Conservation (phyloP, 2,888 invertebrate species). For the Acrocera orbiculus region DNA sequence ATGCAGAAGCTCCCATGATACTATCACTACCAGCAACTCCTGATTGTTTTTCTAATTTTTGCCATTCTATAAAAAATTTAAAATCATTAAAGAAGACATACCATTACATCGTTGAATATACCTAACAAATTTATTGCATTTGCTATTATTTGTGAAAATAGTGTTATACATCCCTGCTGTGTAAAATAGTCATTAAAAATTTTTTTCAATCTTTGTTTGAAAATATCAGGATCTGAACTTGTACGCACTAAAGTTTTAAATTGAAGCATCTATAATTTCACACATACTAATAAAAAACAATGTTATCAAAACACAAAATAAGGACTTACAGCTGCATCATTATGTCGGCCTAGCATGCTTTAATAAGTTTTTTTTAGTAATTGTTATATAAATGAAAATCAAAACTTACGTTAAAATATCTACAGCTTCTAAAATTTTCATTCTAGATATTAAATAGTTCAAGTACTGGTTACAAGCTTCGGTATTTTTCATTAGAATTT, state of each 20-base stretch:
- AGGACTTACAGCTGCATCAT: conserved; percentile 48
- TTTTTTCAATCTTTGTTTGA: conserved; percentile 32
- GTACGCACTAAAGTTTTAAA: conserved; percentile 25
- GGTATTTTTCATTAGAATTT: conserved; percentile 48
- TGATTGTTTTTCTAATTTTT: conserved; percentile 10
- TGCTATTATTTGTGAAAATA: conserved; percentile 31
- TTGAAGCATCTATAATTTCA: conserved; percentile 24
- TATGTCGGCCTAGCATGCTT: conserved; percentile 47
- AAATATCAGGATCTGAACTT: conserved; percentile 22
- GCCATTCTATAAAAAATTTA: conserved; percentile 11
- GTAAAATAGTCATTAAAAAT: conserved; percentile 35
- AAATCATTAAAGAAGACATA: conserved; percentile 1
- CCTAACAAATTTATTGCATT: conserved; percentile 36
- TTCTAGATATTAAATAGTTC: conserved; percentile 49
- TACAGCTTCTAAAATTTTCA: conserved; percentile 47
- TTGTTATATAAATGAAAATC: not conserved
- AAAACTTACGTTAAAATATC: conserved; percentile 52
- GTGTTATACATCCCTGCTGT: conserved; percentile 27
- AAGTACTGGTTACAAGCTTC: conserved; percentile 57
- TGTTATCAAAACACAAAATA: not conserved
- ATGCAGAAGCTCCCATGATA: conserved; percentile 20
- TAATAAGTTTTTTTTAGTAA: conserved; percentile 15
- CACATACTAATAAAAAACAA: no score
- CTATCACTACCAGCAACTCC: conserved; percentile 7
- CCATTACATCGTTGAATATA: not conserved